Conservation (phyloP, 1,140 invertebrate genomes). For the Trichonephila inaurata region DNA sequence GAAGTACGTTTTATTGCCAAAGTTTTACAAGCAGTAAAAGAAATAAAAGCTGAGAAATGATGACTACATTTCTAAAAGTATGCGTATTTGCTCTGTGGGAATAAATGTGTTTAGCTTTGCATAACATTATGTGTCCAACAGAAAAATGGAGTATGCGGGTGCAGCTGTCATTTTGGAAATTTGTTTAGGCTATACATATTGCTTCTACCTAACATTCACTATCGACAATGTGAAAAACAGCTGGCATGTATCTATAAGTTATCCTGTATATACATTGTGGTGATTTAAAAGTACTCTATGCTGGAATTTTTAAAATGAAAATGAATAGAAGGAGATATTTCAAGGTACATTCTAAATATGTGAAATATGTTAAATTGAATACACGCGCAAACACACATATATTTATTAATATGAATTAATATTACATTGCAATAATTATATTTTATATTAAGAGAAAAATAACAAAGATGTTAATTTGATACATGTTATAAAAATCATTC, state of each 20-base stretch:
- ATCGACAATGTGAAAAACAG: background rate
- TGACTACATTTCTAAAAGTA: background rate
- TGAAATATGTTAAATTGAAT: background rate
- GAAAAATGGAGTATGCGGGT: slow-evolving; percentile 24
- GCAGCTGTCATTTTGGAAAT: slow-evolving; percentile 20
- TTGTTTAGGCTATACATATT: slow-evolving; percentile 5
- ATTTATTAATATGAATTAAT: too few relatives aligned
- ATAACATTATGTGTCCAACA: slow-evolving; percentile 13
- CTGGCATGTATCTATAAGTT: background rate
- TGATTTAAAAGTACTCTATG: slow-evolving; percentile 20
- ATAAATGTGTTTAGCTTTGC: slow-evolving; percentile 29
- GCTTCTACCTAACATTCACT: background rate
- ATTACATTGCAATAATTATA: too few relatives aligned
- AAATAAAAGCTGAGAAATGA: slow-evolving; percentile 3
- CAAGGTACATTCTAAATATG: background rate
- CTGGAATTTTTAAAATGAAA: background rate
- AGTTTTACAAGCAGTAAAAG: background rate
- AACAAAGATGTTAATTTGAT: too few relatives aligned
- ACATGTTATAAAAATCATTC: too few relatives aligned
- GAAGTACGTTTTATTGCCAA: background rate
- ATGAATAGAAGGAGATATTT: background rate
- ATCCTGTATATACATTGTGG: background rate
- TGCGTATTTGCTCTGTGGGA: slow-evolving; percentile 8
- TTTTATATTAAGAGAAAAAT: too few relatives aligned
- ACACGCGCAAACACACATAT: too few relatives aligned